phyloP scores from a whole-genome alignment of 2,888 invertebrate genomes.

The Ophion ellenae region DNA sequence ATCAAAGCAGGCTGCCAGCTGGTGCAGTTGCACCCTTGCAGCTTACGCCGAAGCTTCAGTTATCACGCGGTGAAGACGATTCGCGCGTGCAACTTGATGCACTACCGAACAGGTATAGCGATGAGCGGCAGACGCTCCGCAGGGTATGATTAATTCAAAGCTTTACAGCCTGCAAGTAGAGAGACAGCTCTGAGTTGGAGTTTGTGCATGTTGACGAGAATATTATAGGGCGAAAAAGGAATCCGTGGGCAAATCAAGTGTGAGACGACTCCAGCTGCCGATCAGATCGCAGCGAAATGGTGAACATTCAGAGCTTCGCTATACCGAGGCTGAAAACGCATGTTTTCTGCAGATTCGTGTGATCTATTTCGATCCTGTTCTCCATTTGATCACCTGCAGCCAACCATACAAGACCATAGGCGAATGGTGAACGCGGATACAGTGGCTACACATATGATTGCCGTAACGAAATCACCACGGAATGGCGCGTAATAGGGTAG shows the following conservation, averaged over 20 bases:
- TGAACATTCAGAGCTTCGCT: not conserved
- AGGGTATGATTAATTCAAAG: constrained; percentile 23
- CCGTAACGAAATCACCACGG: too few relatives aligned
- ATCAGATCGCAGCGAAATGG: not conserved
- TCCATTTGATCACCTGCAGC: too few relatives aligned
- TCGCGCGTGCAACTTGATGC: constrained; percentile 14
- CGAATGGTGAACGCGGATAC: too few relatives aligned
- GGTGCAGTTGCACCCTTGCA: not conserved
- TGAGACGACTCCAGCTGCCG: not conserved
- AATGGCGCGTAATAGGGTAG: too few relatives aligned
- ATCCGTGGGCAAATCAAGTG: constrained; percentile 8
- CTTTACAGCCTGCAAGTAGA: not conserved
- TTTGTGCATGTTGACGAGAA: not conserved
- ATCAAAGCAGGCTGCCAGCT: not conserved
- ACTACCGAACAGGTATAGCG: not conserved
- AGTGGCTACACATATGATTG: too few relatives aligned
- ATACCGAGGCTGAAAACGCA: not conserved
- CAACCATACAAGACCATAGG: too few relatives aligned
- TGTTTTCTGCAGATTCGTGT: too few relatives aligned
- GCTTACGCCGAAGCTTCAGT: constrained; percentile 12
- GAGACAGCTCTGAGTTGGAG: not conserved
- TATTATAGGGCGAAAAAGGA: constrained; percentile 8
- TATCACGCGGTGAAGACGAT: constrained; percentile 3
- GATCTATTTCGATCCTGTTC: too few relatives aligned
- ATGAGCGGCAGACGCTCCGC: constrained; percentile 6